Evolutionary conservation across 92 coral and sea anemone genomes (phyloP).

Genomic region (Micromussa lordhowensis): DNA sequence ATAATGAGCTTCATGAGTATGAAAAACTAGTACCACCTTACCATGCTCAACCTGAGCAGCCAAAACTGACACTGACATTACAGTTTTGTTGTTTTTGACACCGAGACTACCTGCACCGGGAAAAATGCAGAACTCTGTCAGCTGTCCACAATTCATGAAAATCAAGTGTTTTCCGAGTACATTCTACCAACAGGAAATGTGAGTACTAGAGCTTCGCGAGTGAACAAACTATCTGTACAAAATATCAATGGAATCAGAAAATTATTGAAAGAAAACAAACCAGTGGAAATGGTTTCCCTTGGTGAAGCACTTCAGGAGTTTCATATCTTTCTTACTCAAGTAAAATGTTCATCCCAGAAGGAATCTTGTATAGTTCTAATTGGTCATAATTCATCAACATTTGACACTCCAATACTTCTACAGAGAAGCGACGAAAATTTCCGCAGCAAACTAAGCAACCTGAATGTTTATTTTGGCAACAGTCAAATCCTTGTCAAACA

Average conservation of each 20-base stretch:
- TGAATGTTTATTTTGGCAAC: too few species aligned
- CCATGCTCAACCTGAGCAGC: neutral
- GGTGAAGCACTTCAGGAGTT: conserved; percentile 10
- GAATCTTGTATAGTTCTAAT: conserved; percentile 7
- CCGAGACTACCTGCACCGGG: neutral
- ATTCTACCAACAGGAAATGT: too few species aligned
- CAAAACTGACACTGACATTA: neutral
- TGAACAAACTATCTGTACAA: too few species aligned
- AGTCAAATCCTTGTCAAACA: too few species aligned
- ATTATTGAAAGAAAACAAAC: too few species aligned
- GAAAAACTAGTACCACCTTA: conserved; percentile 10
- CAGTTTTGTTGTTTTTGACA: neutral
- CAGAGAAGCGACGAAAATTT: neutral
- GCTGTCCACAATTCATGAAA: too few species aligned
- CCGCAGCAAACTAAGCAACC: too few species aligned
- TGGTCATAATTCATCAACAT: conserved; percentile 22
- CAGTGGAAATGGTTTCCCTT: neutral
- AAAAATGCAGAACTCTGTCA: too few species aligned
- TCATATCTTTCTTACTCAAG: neutral
- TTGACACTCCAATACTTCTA: conserved; percentile 24
- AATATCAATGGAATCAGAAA: too few species aligned
- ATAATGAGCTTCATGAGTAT: conserved; percentile 16
- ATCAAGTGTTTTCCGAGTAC: too few species aligned
- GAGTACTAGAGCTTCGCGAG: too few species aligned
- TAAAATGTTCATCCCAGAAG: neutral